Conservation (phyloP, 2,113 vertebrate species). For the Archilochus colubris region DNA sequence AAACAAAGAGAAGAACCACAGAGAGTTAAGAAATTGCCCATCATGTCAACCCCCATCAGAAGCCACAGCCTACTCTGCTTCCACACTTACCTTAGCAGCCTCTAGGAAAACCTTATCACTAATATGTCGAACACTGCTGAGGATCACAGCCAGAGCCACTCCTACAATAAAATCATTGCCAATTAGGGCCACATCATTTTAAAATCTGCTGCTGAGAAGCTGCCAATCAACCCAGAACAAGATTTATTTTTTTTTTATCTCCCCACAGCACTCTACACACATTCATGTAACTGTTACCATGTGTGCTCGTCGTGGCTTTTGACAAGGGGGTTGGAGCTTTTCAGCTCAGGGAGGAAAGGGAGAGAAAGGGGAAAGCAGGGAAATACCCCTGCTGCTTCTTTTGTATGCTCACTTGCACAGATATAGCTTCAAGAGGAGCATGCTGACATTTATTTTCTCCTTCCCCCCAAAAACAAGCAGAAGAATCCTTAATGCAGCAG, state of each 20-base stretch:
- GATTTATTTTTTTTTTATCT: too few relatives aligned
- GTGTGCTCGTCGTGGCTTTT: neutral
- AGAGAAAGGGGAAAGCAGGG: neutral
- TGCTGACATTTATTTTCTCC: neutral
- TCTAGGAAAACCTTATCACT: conserved; percentile 94
- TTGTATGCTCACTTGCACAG: accelerated
- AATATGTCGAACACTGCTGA: conserved; percentile 93
- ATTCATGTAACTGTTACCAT: accelerated
- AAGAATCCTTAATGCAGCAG: accelerated
- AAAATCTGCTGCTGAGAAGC: accelerated
- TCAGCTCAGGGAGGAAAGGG: neutral
- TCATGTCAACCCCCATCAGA: accelerated
- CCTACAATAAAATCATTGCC: conserved; percentile 71
- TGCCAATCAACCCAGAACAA: accelerated
- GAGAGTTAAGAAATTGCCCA: neutral
- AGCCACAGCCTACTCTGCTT: neutral
- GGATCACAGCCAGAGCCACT: conserved; percentile 93
- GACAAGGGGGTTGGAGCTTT: neutral
- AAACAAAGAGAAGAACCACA: neutral
- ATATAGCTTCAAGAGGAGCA: accelerated
- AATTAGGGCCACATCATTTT: neutral
- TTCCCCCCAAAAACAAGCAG: neutral
- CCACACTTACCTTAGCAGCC: conserved; percentile 90
- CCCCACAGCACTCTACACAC: neutral
- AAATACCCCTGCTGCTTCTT: neutral